phyloP scores from a whole-genome alignment of 2,888 invertebrate genomes.

The Merodon equestris region DNA sequence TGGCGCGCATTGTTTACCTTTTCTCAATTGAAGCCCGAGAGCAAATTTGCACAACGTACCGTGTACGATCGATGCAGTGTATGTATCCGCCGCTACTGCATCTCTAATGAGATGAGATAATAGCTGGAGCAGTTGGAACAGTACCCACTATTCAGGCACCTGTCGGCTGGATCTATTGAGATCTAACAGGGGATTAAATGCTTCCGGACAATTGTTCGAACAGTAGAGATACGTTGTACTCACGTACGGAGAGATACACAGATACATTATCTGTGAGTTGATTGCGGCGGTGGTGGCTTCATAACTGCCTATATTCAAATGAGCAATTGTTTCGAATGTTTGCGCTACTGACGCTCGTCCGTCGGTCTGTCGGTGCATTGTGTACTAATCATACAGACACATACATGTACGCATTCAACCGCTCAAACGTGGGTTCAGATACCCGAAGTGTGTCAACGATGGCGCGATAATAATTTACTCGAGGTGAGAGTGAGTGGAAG shows the following conservation, averaged over 20 bases:
- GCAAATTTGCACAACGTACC: slow-evolving; percentile 55
- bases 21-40: slow-evolving; percentile 54
- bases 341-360: slow-evolving; percentile 44
- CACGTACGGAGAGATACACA: slow-evolving; percentile 13
- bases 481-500: slow-evolving; percentile 20
- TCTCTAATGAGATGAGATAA: slow-evolving; percentile 69
- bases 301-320: slow-evolving; percentile 69
- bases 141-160: slow-evolving; percentile 36
- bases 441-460: slow-evolving; percentile 63
- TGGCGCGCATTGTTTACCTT: slow-evolving; percentile 45
- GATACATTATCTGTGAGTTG: slow-evolving; percentile 40
- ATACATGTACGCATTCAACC: background rate
- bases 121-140: slow-evolving; percentile 46
- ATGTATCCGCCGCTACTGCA: slow-evolving; percentile 41
- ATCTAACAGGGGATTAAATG: slow-evolving; percentile 62
- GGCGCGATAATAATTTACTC: slow-evolving; percentile 56
- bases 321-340: slow-evolving; percentile 68
- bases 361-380: slow-evolving; percentile 46
- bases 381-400: slow-evolving; percentile 37
- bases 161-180: slow-evolving; percentile 53
- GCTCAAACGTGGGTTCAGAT: too few relatives aligned
- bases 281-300: slow-evolving; percentile 40
- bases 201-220: slow-evolving; percentile 67
- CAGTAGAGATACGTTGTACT: background rate
- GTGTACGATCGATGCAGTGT: background rate